These are phyloP conservation scores for Aptenodytes forsteri DNA, from an alignment of 2,113 vertebrate species.

Conservation along the genomic window DNA sequence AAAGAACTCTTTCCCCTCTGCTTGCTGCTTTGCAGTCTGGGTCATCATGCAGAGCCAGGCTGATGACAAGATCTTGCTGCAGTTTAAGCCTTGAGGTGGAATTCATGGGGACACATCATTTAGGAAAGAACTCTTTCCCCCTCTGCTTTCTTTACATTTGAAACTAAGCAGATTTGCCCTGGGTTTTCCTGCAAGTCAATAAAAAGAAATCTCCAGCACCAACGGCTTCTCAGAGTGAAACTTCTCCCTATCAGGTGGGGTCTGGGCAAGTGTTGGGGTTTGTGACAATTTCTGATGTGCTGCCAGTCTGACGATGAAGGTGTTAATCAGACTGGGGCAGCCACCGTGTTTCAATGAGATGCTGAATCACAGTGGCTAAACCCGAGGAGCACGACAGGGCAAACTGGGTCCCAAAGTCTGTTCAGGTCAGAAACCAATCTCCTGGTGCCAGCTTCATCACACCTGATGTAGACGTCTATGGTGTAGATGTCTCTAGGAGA, in stretches of 20 bases:
- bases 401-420: background rate
- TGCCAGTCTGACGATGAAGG: background rate
- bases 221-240: background rate
- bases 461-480: rapidly evolving
- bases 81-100: background rate
- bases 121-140: background rate
- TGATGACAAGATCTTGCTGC: background rate
- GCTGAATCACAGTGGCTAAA: background rate
- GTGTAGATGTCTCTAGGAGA: background rate
- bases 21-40: background rate
- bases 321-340: background rate
- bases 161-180: background rate
- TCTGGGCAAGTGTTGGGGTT: rapidly evolving
- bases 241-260: rapidly evolving
- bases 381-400: rapidly evolving
- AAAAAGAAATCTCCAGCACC: background rate
- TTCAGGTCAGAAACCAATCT: background rate
- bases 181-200: background rate
- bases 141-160: background rate
- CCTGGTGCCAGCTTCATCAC: background rate
- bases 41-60: background rate
- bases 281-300: background rate
- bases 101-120: background rate
- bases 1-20: background rate
- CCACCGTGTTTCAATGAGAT: rapidly evolving